Conservation (phyloP, 2,888 invertebrate species). For the Euphydryas editha region DNA sequence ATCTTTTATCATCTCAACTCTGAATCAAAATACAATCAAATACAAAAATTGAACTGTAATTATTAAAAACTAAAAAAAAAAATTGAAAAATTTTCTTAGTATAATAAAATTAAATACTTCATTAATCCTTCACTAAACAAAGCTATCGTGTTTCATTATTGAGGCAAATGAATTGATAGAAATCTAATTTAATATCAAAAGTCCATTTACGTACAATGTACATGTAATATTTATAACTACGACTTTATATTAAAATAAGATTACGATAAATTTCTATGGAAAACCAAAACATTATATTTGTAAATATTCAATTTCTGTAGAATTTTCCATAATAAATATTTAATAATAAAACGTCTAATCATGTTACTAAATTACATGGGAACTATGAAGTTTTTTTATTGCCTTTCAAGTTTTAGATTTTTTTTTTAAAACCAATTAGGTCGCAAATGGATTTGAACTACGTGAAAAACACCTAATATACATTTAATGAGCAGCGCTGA, state of each 20-base stretch:
- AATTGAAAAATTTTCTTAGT: not conserved
- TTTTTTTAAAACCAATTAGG: constrained; percentile 2
- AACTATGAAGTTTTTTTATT: not conserved
- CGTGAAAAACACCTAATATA: constrained; percentile 20
- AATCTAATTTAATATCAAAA: constrained; percentile 7
- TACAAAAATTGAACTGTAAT: too few relatives aligned
- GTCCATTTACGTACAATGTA: not conserved
- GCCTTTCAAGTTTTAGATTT: not conserved
- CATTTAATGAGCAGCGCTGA: constrained; percentile 36
- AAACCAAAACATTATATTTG: not conserved
- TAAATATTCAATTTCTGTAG: not conserved
- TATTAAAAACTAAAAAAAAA: not conserved
- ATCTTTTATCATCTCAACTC: too few relatives aligned
- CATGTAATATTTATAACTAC: not conserved
- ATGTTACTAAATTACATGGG: not conserved
- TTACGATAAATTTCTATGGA: not conserved
- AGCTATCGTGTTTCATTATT: constrained; percentile 1
- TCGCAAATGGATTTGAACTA: constrained; percentile 1
- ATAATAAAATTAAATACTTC: not conserved
- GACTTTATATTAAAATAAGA: not conserved
- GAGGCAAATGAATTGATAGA: constrained; percentile 5
- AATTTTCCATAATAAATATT: not conserved
- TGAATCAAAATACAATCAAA: too few relatives aligned
- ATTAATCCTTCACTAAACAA: constrained; percentile 1
- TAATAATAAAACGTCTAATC: not conserved